phyloP scores from a whole-genome alignment of 2,888 invertebrate species.

The Osmoderma eremita region DNA sequence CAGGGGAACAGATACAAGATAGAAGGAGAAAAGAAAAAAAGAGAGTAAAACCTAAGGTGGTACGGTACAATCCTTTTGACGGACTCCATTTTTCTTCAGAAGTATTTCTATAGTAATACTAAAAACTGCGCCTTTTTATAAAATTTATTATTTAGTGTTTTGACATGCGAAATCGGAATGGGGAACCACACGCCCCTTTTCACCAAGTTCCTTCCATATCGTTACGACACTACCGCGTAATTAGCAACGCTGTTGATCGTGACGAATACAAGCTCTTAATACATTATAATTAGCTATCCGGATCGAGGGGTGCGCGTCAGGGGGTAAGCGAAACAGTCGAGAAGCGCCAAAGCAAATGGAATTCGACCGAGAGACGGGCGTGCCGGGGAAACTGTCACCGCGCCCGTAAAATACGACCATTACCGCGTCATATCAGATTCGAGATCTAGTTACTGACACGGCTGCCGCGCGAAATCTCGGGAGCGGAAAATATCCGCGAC shows the following conservation, averaged over 20 bases:
- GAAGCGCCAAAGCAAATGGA: slow-evolving; percentile 15
- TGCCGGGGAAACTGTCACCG: slow-evolving; percentile 6
- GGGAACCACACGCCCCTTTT: no score
- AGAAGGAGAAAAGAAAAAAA: no score
- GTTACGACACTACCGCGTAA: slow-evolving; percentile 2
- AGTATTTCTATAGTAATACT: no score
- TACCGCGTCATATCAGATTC: slow-evolving; percentile 14
- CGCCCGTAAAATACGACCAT: slow-evolving; percentile 13
- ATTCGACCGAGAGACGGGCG: neutral
- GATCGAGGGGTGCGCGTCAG: neutral
- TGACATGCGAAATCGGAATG: no score
- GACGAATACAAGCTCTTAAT: slow-evolving; percentile 29
- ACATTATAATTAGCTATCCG: slow-evolving; percentile 36
- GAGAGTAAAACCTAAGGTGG: no score
- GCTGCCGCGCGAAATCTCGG: neutral
- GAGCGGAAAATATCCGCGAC: neutral
- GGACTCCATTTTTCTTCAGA: no score
- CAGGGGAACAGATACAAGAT: no score
- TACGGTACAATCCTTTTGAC: no score
- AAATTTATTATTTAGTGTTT: no score
- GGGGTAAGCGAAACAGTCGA: neutral
- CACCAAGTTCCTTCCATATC: no score
- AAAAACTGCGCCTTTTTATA: no score
- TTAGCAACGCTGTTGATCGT: slow-evolving; percentile 16
- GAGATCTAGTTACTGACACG: slow-evolving; percentile 18